Evolutionary conservation across 2,797 vertebrate species (phyloP).

Genomic region (Crenichthys baileyi): DNA sequence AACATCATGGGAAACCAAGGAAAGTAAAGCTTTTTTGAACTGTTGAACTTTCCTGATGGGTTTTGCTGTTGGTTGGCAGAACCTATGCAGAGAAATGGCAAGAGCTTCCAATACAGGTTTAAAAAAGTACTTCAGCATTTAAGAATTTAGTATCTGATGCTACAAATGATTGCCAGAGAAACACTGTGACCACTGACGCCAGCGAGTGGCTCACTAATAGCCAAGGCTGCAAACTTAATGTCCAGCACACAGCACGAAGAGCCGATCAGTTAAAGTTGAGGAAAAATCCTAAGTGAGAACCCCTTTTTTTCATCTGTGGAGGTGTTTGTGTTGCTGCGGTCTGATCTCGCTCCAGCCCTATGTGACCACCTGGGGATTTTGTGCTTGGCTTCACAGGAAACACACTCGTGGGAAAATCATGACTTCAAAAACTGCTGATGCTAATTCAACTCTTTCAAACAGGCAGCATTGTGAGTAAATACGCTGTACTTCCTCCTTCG

Average conservation of each 20-base stretch:
- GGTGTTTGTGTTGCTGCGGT: constrained; percentile 54
- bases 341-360: constrained; percentile 53
- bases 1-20: constrained; percentile 60
- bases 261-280: constrained; percentile 10
- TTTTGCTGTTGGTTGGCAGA: constrained; percentile 26
- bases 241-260: not conserved
- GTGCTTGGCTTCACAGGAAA: constrained; percentile 65
- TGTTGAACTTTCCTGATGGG: constrained; percentile 52
- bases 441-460: constrained; percentile 13
- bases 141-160: constrained; percentile 41
- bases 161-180: constrained; percentile 27
- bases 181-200: constrained; percentile 36
- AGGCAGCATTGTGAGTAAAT: not conserved
- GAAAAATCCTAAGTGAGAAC: constrained; percentile 15
- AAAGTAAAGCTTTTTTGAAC: constrained; percentile 27
- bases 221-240: constrained; percentile 17
- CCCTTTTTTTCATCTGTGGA: constrained; percentile 14
- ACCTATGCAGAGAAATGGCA: constrained; percentile 37
- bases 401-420: constrained; percentile 55
- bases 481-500: not conserved
- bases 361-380: constrained; percentile 53
- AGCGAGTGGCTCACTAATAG: constrained; percentile 36
- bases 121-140: constrained; percentile 37
- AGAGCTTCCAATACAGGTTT: constrained; percentile 26
- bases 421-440: constrained; percentile 38